Base-by-base conservation (phyloP, 2,113 vertebrate genomes). In the Poeciliopsis prolifica region DNA sequence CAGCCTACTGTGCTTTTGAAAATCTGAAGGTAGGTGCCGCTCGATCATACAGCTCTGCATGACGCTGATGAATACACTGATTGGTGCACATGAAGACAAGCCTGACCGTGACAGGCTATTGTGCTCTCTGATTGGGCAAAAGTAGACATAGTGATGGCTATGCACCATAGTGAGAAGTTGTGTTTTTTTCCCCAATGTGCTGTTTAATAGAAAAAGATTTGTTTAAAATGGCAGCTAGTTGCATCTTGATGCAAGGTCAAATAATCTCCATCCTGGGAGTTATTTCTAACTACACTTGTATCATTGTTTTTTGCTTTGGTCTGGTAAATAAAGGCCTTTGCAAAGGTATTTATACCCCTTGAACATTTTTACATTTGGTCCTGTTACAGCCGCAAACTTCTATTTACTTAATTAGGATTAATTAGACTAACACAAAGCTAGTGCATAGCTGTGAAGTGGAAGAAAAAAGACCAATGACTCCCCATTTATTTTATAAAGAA, bases 41-140 rank as follows among this genome's bases (percentile, higher is more conserved):
- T 77, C 61, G 61, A 75, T 78, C 44, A 58, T 68, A 74, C 40
- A 58, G 69, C 90, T 67, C 90, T 79, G 88, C 92, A 88, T 91
- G 91, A 86, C 73, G 88, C 87, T 92, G 89, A 92, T 91, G 91
- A 92, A 85, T 85, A 70, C 90, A 48, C 86, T 92, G 91, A 93
- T 90, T 91, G 92, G 89, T 79, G 80, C 82, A 87, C 80, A 83
- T 82, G 74, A 85, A 78, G 79, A 86, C 68, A 70, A 80, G 78
- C 72, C 68, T 66, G 77, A 78, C 75, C 44, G 70, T 68, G 84
- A 87, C 82, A 51, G 82, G 74, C 88, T 72, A 86, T 91, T 92
- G 89, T 90, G 86, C 70, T 81, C 62, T 85, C 72, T 90, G 92
- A 92, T 89, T 93, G 91, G 85, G 86, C 79, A 79, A 81, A 82